A percentile compares a stretch with the other conserved stretches of the same genome.
Evolutionary conservation across 2,113 vertebrate genomes (phyloP).

Genomic region (Psephotus haematonotus): DNA sequence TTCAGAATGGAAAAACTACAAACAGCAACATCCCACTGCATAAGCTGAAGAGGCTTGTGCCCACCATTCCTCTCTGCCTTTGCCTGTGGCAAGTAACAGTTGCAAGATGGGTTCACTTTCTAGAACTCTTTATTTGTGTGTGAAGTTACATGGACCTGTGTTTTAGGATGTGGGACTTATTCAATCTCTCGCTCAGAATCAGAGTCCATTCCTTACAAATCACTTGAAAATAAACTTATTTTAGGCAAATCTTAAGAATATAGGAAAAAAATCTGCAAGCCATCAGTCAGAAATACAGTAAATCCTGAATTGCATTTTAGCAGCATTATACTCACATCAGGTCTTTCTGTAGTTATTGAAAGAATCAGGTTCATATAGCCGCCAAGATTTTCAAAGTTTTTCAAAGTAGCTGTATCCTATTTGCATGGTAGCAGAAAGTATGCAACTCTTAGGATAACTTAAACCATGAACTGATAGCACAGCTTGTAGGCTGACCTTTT

Average conservation of each 20-base stretch:
- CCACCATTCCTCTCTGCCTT: neutral
- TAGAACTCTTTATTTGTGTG: neutral
- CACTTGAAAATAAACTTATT: neutral
- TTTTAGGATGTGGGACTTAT: neutral
- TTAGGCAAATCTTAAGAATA: neutral
- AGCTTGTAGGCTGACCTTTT: neutral
- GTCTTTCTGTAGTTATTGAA: neutral
- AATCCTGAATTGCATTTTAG: neutral
- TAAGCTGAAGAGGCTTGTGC: neutral
- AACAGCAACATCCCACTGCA: neutral
- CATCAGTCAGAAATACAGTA: neutral
- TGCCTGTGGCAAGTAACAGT: neutral
- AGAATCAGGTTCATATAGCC: neutral
- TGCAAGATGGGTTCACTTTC: neutral
- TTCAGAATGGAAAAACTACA: neutral
- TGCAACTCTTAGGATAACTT: neutral
- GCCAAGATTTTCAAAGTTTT: neutral
- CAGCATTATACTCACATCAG: constrained; percentile 2
- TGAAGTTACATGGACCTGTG: neutral
- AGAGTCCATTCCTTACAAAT: neutral
- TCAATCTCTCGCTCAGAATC: neutral
- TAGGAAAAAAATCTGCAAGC: neutral
- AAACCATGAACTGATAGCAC: neutral
- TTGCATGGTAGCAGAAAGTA: neutral
- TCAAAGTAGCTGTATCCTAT: neutral